Conservation (phyloP, 1,140 invertebrate species). For the Drosophila fuyamai region DNA sequence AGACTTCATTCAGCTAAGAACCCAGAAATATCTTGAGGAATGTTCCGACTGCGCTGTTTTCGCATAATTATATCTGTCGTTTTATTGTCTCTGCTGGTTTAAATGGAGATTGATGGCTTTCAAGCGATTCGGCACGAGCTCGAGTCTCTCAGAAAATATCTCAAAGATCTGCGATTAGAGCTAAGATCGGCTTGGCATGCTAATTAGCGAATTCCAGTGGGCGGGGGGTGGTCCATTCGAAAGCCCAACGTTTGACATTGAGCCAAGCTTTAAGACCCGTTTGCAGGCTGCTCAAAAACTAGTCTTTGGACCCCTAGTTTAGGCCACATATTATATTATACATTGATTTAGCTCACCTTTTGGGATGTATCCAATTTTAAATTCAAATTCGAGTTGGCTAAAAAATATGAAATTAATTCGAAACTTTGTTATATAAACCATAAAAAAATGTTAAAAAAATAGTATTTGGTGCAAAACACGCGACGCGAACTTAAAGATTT, state of each 20-base stretch:
- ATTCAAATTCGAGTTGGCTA: conserved; percentile 32
- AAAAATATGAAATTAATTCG: conserved; percentile 3
- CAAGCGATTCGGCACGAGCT: conserved; percentile 24
- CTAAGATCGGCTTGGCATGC: conserved; percentile 16
- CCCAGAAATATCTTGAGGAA: conserved; percentile 3
- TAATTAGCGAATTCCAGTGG: conserved; percentile 28
- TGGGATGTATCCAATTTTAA: conserved; percentile 26
- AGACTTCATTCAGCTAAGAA: conserved; percentile 5
- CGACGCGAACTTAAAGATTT: conserved; percentile 2
- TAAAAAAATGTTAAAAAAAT: conserved; percentile 26
- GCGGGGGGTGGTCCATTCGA: conserved; percentile 8
- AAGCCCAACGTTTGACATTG: conserved; percentile 33
- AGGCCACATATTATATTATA: not conserved
- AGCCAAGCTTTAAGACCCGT: conserved; percentile 20
- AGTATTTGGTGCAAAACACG: conserved; percentile 13
- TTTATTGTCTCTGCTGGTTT: conserved; percentile 29
- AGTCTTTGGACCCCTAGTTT: conserved; percentile 9
- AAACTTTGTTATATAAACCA: conserved; percentile 30
- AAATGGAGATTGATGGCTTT: conserved; percentile 40
- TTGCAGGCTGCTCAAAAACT: conserved; percentile 2
- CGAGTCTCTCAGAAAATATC: conserved; percentile 1
- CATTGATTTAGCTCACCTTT: conserved; percentile 33
- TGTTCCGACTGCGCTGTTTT: conserved; percentile 1
- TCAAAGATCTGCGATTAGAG: conserved; percentile 17
- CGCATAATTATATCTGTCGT: conserved; percentile 31